Evolutionary conservation across 2,888 invertebrate genomes (phyloP).

Genomic region (Ischnura elegans): DNA sequence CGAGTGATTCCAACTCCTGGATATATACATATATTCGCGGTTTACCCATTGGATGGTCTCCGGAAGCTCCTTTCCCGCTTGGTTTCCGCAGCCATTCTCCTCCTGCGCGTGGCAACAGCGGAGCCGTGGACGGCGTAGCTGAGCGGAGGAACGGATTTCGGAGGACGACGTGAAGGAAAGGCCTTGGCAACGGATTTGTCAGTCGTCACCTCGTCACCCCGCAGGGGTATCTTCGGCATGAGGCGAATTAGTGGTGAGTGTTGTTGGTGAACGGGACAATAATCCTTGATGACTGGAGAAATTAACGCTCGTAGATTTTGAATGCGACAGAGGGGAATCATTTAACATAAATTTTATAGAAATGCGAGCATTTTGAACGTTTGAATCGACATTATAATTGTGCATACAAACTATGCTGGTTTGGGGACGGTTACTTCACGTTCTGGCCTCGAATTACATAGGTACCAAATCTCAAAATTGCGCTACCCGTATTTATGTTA

Average conservation of each 20-base stretch:
- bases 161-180: slow-evolving; percentile 7
- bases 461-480: too few relatives aligned
- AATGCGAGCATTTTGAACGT: too few relatives aligned
- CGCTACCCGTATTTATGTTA: too few relatives aligned
- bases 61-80: slow-evolving; percentile 25
- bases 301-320: background rate
- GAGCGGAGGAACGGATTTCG: slow-evolving; percentile 28
- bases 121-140: background rate
- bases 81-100: slow-evolving; percentile 25
- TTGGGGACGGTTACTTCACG: too few relatives aligned
- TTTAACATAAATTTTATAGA: too few relatives aligned
- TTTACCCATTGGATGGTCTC: slow-evolving; percentile 22
- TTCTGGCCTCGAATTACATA: too few relatives aligned
- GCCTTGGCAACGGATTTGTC: slow-evolving; percentile 61
- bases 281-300: background rate
- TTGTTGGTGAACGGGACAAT: background rate
- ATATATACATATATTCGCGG: too few relatives aligned
- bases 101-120: slow-evolving; percentile 43
- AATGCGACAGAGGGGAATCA: background rate
- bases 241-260: slow-evolving; percentile 66
- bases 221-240: slow-evolving; percentile 55
- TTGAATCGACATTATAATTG: background rate
- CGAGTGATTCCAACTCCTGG: slow-evolving; percentile 46
- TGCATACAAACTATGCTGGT: too few relatives aligned
- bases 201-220: slow-evolving; percentile 41